These are phyloP conservation scores for Ephestia elutella DNA, from an alignment of 1,140 invertebrate genomes.

Conservation along the genomic window DNA sequence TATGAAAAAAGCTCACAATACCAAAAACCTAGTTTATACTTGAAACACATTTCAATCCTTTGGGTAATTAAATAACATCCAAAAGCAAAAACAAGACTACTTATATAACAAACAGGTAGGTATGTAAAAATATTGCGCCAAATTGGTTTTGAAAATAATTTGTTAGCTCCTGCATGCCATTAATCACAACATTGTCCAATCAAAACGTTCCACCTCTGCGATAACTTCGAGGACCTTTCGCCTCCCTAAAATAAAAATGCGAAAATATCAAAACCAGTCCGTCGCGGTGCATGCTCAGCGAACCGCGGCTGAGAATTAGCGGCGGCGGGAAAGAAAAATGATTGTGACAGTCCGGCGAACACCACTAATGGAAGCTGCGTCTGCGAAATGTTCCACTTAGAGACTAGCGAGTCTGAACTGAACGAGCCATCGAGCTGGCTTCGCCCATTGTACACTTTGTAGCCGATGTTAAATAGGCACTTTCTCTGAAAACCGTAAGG, in stretches of 20 bases:
- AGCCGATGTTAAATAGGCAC: no score
- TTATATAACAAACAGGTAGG: no score
- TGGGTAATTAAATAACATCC: no score
- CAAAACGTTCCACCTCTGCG: not conserved
- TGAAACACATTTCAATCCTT: no score
- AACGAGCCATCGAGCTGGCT: not conserved
- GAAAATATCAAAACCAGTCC: constrained; percentile 37
- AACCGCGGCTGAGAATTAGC: constrained; percentile 70
- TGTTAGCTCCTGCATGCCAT: not conserved
- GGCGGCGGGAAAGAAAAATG: constrained; percentile 72
- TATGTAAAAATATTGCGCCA: no score
- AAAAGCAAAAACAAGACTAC: no score
- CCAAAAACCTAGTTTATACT: no score
- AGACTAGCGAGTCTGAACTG: constrained; percentile 12
- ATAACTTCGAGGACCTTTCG: not conserved
- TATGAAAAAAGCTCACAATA: no score
- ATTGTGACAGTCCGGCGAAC: constrained; percentile 72
- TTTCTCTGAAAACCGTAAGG: no score
- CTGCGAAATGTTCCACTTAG: constrained; percentile 69
- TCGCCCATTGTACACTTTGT: no score
- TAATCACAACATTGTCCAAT: not conserved
- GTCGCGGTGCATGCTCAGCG: constrained; percentile 41
- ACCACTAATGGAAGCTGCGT: constrained; percentile 71
- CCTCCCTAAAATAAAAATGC: constrained; percentile 9
- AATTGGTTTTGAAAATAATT: no score